A percentile compares a stretch with the other conserved stretches of the same genome.
phyloP scores from a whole-genome alignment of 2,888 invertebrate species.

The Augochlorella aurata region DNA sequence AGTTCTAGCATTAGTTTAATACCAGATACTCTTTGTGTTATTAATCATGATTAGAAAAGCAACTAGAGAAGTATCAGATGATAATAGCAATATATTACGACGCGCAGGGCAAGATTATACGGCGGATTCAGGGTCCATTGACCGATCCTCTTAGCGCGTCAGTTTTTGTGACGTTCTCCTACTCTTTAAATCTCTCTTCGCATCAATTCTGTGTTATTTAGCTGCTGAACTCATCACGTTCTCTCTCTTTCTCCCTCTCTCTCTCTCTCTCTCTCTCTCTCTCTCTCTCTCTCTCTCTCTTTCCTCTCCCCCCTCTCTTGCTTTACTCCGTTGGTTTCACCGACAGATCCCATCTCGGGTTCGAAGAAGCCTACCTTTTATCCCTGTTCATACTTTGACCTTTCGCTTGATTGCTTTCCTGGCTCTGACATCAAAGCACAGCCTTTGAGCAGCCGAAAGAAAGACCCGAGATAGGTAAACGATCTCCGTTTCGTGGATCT shows the following conservation, averaged over 20 bases:
- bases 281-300: background rate
- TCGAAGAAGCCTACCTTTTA: constrained; percentile 39
- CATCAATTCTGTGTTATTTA: constrained; percentile 36
- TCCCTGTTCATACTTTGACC: constrained; percentile 17
- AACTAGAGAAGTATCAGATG: background rate
- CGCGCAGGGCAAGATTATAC: constrained; percentile 9
- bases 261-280: background rate
- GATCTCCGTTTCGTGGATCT: background rate
- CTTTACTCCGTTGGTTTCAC: background rate
- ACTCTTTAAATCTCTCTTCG: constrained; percentile 34
- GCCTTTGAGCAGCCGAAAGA: constrained; percentile 7
- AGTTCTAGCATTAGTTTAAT: no score
- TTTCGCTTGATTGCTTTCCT: constrained; percentile 1
- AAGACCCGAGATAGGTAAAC: background rate
- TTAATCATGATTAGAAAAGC: no score
- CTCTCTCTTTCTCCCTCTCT: background rate
- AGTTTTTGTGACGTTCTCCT: constrained; percentile 45
- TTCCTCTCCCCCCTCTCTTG: no score
- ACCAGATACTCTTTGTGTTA: no score
- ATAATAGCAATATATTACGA: background rate
- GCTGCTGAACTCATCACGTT: constrained; percentile 10
- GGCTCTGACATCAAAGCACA: background rate
- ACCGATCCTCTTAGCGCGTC: constrained; percentile 58
- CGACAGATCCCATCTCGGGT: constrained; percentile 40
- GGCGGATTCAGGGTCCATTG: constrained; percentile 67